A percentile compares a stretch with the other conserved stretches of the same genome.
These are phyloP conservation scores for Hypsibius dujardini DNA, from an alignment of 1,140 invertebrate species.

Conservation along the genomic window DNA sequence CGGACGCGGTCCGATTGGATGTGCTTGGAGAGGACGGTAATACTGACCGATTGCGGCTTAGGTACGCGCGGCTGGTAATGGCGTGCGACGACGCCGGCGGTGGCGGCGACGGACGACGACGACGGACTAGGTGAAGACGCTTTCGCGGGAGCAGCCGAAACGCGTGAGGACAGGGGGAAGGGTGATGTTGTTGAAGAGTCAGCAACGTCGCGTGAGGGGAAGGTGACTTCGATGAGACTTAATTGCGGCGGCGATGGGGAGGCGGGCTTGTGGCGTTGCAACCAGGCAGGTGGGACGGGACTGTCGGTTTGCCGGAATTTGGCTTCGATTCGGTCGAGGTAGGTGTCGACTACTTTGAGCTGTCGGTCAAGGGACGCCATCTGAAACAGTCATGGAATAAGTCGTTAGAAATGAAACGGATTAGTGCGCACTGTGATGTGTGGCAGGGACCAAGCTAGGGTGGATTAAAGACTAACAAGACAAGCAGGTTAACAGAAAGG, in stretches of 20 bases:
- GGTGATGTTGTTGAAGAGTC: too few relatives aligned
- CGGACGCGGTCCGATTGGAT: not conserved
- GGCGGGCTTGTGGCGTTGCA: not conserved
- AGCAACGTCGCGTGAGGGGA: too few relatives aligned
- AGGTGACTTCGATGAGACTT: not conserved
- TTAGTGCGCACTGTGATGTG: too few relatives aligned
- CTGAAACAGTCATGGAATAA: not conserved
- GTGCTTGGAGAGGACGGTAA: constrained; percentile 15
- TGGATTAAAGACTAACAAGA: too few relatives aligned
- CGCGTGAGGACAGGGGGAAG: not conserved
- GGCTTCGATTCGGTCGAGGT: constrained; percentile 15
- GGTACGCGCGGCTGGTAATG: not conserved
- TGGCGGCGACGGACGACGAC: not conserved
- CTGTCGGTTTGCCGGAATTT: constrained; percentile 10
- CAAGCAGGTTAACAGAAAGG: too few relatives aligned
- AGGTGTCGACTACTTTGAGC: not conserved
- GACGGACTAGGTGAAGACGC: not conserved
- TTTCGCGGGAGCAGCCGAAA: not conserved
- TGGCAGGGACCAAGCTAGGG: too few relatives aligned
- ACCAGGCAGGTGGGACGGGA: too few relatives aligned
- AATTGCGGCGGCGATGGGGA: not conserved
- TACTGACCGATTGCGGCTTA: not conserved
- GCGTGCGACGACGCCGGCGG: not conserved
- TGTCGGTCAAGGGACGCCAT: constrained; percentile 3
- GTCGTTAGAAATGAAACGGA: too few relatives aligned